These are phyloP conservation scores for Eupithecia insigniata DNA, from an alignment of 2,888 invertebrate species.

Conservation along the genomic window DNA sequence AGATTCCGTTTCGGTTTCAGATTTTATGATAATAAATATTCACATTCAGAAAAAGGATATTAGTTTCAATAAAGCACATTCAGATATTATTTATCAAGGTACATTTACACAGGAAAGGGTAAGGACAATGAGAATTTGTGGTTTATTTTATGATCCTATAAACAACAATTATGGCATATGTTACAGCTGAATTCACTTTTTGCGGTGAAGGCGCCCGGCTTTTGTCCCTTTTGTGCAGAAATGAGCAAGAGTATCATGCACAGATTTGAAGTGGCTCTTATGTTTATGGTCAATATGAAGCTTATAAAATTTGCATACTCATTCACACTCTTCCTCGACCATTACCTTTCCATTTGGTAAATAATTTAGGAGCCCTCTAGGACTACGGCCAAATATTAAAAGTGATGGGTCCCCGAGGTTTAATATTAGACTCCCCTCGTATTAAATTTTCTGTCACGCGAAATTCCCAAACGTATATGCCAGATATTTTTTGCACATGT, in stretches of 20 bases:
- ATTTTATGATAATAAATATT: conserved; percentile 10
- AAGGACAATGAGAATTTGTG: conserved; percentile 40
- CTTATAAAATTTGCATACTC: conserved; percentile 83
- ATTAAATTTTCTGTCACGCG: conserved; percentile 84
- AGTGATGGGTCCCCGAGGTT: conserved; percentile 84
- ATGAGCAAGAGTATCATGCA: conserved; percentile 64
- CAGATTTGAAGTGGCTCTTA: conserved; percentile 64
- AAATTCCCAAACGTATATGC: conserved; percentile 83
- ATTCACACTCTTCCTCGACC: conserved; percentile 81
- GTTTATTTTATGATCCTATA: conserved; percentile 53
- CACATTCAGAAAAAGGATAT: conserved; percentile 25
- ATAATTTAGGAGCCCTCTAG: conserved; percentile 83
- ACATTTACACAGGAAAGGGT: conserved; percentile 33
- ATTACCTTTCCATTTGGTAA: conserved; percentile 84
- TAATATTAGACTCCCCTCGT: conserved; percentile 84
- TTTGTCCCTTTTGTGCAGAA: conserved; percentile 49
- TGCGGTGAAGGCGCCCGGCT: conserved; percentile 44
- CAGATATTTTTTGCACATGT: conserved; percentile 84
- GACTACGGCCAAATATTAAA: conserved; percentile 83
- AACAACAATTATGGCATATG: conserved; percentile 61
- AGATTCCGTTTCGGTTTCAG: not conserved
- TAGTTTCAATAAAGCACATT: conserved; percentile 34
- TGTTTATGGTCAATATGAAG: conserved; percentile 73
- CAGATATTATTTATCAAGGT: conserved; percentile 35
- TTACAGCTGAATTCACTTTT: conserved; percentile 68